phyloP scores from a whole-genome alignment of 1,140 invertebrate genomes.

The Drosophila malerkotliana region DNA sequence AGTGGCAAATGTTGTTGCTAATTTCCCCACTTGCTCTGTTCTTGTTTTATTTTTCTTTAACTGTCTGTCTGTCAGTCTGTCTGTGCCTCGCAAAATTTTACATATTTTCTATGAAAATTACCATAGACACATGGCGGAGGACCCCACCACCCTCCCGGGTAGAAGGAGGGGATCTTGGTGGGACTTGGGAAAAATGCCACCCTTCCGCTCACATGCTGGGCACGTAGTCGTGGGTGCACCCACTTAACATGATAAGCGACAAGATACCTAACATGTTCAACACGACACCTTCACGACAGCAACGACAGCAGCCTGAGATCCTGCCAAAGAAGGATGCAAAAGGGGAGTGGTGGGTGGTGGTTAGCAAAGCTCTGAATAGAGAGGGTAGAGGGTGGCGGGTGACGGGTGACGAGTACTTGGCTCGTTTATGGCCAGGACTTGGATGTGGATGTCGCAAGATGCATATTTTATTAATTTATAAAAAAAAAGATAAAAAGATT shows the following conservation, averaged over 20 bases:
- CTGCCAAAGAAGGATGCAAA: conserved; percentile 7
- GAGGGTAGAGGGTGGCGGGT: background rate
- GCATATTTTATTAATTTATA: no score
- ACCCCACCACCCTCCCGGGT: background rate
- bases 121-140: conserved; percentile 63
- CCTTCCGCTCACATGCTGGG: conserved; percentile 43
- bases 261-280: conserved; percentile 82
- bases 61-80: conserved; percentile 26
- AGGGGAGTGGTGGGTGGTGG: background rate
- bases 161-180: no score
- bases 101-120: conserved; percentile 80
- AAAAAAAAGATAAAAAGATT: no score
- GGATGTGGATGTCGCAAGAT: background rate
- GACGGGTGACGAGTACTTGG: conserved; percentile 20
- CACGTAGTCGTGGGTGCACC: conserved; percentile 74
- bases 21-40: conserved; percentile 70
- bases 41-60: conserved; percentile 25
- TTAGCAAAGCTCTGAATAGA: no score
- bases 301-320: conserved; percentile 43
- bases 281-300: conserved; percentile 78
- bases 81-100: conserved; percentile 52
- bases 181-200: background rate
- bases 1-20: conserved; percentile 78
- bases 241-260: conserved; percentile 82
- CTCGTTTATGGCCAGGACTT: conserved; percentile 19